Evolutionary conservation across 2,113 vertebrate species (phyloP).

Genomic region (Corapipo altera): DNA sequence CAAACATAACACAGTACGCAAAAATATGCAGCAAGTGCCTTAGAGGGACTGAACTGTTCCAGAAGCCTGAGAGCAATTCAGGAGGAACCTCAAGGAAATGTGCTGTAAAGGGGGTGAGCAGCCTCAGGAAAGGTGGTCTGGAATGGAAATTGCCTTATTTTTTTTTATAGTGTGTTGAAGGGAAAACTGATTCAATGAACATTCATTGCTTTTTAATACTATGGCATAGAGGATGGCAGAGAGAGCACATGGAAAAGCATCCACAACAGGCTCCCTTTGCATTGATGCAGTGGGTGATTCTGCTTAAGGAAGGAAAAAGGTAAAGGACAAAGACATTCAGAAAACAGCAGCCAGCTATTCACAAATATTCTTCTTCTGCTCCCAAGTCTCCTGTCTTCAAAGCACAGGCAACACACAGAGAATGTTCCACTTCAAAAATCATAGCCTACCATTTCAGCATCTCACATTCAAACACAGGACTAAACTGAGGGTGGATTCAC

Average conservation of each 20-base stretch:
- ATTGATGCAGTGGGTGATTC: background rate
- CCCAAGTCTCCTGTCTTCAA: background rate
- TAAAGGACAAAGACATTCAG: background rate
- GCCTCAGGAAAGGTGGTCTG: background rate
- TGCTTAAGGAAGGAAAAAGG: background rate
- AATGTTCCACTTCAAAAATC: background rate
- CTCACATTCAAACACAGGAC: background rate
- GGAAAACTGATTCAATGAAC: background rate
- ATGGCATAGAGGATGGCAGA: background rate
- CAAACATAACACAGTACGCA: background rate
- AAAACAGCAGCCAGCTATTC: background rate
- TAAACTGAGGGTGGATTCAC: background rate
- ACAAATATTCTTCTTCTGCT: background rate
- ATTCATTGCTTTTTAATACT: background rate
- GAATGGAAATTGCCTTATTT: background rate
- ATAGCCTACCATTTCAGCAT: background rate
- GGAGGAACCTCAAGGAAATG: background rate
- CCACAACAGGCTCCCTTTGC: background rate
- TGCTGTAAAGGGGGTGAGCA: background rate
- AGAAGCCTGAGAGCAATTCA: background rate
- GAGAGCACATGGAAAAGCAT: background rate
- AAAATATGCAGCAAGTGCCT: background rate
- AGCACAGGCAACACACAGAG: background rate
- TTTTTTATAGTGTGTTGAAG: background rate
- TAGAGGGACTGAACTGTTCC: background rate